phyloP scores from a whole-genome alignment of 2,888 invertebrate genomes.

The Nipponacmea schrenckii region DNA sequence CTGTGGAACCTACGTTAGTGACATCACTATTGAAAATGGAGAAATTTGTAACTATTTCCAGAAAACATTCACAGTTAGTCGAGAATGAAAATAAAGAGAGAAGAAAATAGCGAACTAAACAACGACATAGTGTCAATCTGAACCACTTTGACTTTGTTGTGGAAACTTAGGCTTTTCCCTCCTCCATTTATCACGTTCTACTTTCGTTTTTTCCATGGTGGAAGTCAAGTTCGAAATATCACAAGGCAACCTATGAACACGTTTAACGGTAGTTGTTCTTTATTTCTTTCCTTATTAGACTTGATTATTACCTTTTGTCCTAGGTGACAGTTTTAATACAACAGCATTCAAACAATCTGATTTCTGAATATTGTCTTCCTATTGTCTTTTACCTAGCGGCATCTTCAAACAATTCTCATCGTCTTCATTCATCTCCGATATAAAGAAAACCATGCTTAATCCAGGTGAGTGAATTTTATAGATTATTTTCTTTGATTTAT shows the following conservation, averaged over 20 bases:
- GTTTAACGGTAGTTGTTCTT: neutral
- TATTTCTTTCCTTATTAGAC: neutral
- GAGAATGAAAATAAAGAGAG: neutral
- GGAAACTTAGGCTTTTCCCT: neutral
- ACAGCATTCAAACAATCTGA: neutral
- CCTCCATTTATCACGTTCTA: neutral
- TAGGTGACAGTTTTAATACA: slow-evolving; percentile 4
- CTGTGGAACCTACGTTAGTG: too few species aligned
- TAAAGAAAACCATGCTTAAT: too few species aligned
- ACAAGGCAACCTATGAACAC: neutral
- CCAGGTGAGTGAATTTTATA: too few species aligned
- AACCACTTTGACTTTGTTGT: slow-evolving; percentile 5
- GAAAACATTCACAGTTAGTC: neutral
- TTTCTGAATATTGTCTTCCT: too few species aligned
- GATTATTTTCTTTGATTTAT: too few species aligned
- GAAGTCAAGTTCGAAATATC: slow-evolving; percentile 8
- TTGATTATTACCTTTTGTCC: slow-evolving; percentile 3
- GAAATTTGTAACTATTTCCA: neutral
- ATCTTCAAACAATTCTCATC: too few species aligned
- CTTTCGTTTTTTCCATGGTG: slow-evolving; percentile 2
- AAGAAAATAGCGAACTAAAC: neutral
- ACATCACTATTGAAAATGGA: too few species aligned
- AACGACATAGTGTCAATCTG: slow-evolving; percentile 1
- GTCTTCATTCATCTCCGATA: too few species aligned
- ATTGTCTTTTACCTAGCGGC: too few species aligned